phyloP scores from a whole-genome alignment of 1,140 invertebrate genomes.

The Triops cancriformis region DNA sequence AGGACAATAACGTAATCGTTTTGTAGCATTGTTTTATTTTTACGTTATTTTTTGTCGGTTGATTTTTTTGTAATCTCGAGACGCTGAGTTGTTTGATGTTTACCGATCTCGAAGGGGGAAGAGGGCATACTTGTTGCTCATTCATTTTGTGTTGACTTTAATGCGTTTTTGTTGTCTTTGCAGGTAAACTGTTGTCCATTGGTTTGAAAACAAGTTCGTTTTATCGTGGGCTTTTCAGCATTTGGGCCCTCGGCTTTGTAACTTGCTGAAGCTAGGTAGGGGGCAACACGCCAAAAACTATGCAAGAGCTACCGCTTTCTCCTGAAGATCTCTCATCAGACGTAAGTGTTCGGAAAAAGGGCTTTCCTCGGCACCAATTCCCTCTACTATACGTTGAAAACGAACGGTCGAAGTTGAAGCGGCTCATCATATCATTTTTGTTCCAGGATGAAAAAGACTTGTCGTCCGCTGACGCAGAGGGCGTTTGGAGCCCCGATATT shows the following conservation, averaged over 20 bases:
- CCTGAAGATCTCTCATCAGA: slow-evolving; percentile 28
- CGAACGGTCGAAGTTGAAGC: too few species aligned
- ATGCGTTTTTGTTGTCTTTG: neutral
- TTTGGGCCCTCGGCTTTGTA: neutral
- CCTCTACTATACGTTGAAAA: neutral
- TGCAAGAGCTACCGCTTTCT: slow-evolving; percentile 26
- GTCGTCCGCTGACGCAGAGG: slow-evolving; percentile 91
- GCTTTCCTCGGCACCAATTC: neutral
- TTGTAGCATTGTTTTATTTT: too few species aligned
- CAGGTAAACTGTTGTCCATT: neutral
- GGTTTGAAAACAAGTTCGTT: neutral
- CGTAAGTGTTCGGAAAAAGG: slow-evolving; percentile 17
- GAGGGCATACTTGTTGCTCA: too few species aligned
- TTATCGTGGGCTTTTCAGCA: neutral
- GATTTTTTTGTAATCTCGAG: too few species aligned
- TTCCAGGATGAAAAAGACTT: slow-evolving; percentile 77
- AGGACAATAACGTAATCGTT: too few species aligned
- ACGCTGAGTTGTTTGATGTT: too few species aligned
- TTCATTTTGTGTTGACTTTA: neutral
- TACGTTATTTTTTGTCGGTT: too few species aligned
- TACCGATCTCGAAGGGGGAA: too few species aligned
- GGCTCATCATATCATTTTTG: slow-evolving; percentile 31
- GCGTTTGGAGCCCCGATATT: slow-evolving; percentile 99
- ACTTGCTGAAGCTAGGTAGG: neutral
- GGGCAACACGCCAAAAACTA: slow-evolving; percentile 22